Evolutionary conservation across 2,797 vertebrate species (phyloP).

Genomic region (Lepus oiostolus): DNA sequence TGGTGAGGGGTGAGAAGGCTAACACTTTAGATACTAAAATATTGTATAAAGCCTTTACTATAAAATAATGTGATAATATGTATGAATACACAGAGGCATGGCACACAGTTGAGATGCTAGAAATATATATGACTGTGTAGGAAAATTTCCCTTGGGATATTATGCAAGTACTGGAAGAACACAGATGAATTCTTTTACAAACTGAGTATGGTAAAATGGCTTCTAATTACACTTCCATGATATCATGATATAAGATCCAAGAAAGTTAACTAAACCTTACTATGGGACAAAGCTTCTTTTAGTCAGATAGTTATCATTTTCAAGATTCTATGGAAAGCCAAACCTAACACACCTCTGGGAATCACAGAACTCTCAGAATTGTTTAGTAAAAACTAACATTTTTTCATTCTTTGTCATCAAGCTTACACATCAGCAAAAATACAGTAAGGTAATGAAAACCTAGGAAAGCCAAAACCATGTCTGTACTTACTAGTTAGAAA

Average conservation of each 20-base stretch:
- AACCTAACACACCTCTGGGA: constrained; percentile 6
- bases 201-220: not conserved
- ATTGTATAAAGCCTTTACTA: constrained; percentile 28
- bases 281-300: constrained; percentile 54
- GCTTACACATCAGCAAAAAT: constrained; percentile 59
- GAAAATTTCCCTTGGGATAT: constrained; percentile 59
- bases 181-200: constrained; percentile 38
- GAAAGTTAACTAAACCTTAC: constrained; percentile 46
- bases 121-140: not conserved
- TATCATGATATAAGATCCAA: constrained; percentile 35
- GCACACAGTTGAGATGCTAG: constrained; percentile 50
- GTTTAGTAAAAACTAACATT: constrained; percentile 36
- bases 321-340: constrained; percentile 4
- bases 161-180: not conserved
- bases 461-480: not conserved
- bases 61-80: constrained; percentile 52
- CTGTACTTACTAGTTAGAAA: constrained; percentile 21
- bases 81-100: not conserved
- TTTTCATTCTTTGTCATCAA: constrained; percentile 36
- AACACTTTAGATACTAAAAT: constrained; percentile 61
- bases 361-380: constrained; percentile 46
- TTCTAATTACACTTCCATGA: constrained; percentile 39
- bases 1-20: not conserved
- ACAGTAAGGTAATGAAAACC: constrained; percentile 23
- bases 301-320: constrained; percentile 16